phyloP scores from a whole-genome alignment of 2,888 invertebrate genomes.

The Bedellia somnulentella region DNA sequence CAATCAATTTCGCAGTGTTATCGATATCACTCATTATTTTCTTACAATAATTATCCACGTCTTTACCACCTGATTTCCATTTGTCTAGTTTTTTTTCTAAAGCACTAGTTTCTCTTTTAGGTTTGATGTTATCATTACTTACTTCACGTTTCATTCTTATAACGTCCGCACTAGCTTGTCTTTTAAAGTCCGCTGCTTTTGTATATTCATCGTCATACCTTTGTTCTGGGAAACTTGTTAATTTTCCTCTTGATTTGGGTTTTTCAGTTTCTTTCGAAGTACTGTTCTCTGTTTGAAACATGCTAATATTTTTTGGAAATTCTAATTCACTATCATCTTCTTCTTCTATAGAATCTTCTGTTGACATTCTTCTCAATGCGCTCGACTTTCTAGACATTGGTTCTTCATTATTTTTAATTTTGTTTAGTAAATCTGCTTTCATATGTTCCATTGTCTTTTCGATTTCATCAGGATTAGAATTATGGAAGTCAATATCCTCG shows the following conservation, averaged over 20 bases:
- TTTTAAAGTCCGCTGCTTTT: background rate
- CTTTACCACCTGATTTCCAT: conserved; percentile 19
- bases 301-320: background rate
- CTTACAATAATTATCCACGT: conserved; percentile 43
- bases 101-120: conserved; percentile 21
- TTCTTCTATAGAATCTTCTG: conserved; percentile 41
- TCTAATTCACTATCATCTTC: conserved; percentile 14
- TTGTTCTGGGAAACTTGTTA: conserved; percentile 30
- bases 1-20: conserved; percentile 45
- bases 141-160: too few relatives aligned
- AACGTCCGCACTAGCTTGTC: too few relatives aligned
- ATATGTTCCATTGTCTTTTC: conserved; percentile 37
- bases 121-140: conserved; percentile 15
- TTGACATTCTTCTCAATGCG: conserved; percentile 27
- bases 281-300: background rate
- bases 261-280: conserved; percentile 18
- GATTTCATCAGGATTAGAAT: conserved; percentile 24
- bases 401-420: conserved; percentile 36
- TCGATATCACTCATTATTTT: conserved; percentile 47
- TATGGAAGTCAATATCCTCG: conserved; percentile 22
- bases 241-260: conserved; percentile 37
- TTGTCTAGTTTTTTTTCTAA: conserved; percentile 18
- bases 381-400: conserved; percentile 27
- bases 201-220: background rate
- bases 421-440: conserved; percentile 38